Conservation (phyloP, 2,113 vertebrate genomes). For the Eulemur rufifrons region DNA sequence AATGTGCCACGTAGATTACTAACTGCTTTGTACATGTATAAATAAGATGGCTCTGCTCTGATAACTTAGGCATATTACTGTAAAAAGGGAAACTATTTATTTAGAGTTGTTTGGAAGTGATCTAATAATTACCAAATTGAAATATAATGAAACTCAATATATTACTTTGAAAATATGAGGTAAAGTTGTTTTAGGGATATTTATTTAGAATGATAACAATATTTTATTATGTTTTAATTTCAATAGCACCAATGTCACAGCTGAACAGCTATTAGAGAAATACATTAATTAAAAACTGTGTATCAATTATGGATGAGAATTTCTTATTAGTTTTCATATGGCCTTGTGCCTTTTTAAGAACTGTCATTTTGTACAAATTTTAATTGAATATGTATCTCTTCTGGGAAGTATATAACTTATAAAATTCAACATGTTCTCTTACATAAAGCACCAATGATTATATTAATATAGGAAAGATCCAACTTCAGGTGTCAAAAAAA, state of each 20-base stretch:
- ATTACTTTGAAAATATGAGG: background rate
- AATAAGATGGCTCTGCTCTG: background rate
- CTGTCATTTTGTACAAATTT: slow-evolving; percentile 50
- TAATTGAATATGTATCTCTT: background rate
- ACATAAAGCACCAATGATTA: background rate
- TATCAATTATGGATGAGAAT: background rate
- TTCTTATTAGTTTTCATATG: slow-evolving; percentile 29
- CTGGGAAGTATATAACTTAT: background rate
- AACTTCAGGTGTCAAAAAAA: slow-evolving; percentile 39
- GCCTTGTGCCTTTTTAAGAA: background rate
- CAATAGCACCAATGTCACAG: background rate
- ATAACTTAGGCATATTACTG: background rate
- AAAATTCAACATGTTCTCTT: background rate
- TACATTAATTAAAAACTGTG: background rate
- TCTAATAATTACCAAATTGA: background rate
- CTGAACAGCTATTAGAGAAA: slow-evolving; percentile 16
- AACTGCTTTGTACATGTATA: background rate
- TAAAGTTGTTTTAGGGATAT: background rate
- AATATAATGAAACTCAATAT: background rate
- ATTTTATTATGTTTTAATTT: slow-evolving; percentile 10
- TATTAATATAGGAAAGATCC: slow-evolving; percentile 24
- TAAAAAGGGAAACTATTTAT: background rate
- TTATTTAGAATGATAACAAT: slow-evolving; percentile 1
- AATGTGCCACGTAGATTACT: background rate
- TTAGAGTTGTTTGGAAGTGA: background rate